Base-by-base conservation (phyloP, 2,797 vertebrate species). In the Manis pentadactyla region DNA sequence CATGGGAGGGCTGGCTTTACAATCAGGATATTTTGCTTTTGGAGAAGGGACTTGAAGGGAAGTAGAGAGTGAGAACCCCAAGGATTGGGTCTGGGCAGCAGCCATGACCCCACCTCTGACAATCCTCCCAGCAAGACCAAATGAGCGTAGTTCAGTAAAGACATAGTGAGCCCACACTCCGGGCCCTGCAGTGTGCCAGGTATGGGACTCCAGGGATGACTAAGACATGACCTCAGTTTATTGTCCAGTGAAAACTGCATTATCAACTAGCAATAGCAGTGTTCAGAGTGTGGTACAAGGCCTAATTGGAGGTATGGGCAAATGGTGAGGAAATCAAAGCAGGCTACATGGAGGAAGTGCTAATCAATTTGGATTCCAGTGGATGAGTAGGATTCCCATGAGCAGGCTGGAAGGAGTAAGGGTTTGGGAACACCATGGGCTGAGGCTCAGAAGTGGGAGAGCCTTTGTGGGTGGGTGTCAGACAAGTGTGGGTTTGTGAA, bases 401-500 rank as follows among this genome's bases (percentile, higher is more conserved):
- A 94, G 34, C 78, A 82, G 61, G 12, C 34, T 77, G 51, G 84
- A 93, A 93, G 53, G 86, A n/a, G 13, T 73, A 90, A 84, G 34
- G 5, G 37, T 87, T 93, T 85, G 53, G 73, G 59, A 69, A 71
- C 79, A 53, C 18, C 13, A 23, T 39, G 61, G 64, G 57, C 63
- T 18, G 51, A 95, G 49, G 55, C 74, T 49, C 46, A 79, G 29
- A 81, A n/a, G 27, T 46, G 19, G 29, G 68, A 63, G 68, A 49
- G 29, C 27, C 59, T 82, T 51, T 4, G 2, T 51, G 17, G 25
- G 84, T 78, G 37, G 29, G n/a, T 83, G 27, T 69, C 29, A 49
- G 69, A 13, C 57, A 39, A 37, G 42, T 61, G 18, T 55, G 27
- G 61, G n/a, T 8, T 93, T 55, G 29, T 64, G 69, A 74, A 78